Percentiles rank a stretch among this genome's conserved stretches.
Evolutionary conservation across 2,888 invertebrate genomes (phyloP).

Genomic region (Leptodirus hochenwartii): DNA sequence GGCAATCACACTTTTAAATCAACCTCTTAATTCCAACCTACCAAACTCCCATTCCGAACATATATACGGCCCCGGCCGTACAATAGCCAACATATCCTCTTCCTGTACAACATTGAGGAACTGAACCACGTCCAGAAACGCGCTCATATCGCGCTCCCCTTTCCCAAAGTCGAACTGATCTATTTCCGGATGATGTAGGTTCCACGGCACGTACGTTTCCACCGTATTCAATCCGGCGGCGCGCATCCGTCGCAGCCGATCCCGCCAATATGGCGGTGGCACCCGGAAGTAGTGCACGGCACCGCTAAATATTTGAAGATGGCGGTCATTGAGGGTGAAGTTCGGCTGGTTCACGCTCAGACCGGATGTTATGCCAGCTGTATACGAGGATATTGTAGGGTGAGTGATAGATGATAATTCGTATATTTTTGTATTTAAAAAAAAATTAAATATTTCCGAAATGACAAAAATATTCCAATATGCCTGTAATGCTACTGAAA

Average conservation of each 20-base stretch:
- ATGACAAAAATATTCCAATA: too few species aligned
- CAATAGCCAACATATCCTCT: constrained; percentile 56
- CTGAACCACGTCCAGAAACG: constrained; percentile 35
- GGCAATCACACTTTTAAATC: neutral
- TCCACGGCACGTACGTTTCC: constrained; percentile 77
- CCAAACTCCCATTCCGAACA: constrained; percentile 67
- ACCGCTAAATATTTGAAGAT: constrained; percentile 30
- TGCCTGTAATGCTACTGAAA: too few species aligned
- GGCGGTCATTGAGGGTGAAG: constrained; percentile 27
- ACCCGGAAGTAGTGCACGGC: constrained; percentile 73
- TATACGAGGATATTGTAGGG: too few species aligned
- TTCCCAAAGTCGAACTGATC: constrained; percentile 27
- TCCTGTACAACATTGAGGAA: constrained; percentile 55
- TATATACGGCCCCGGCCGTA: constrained; percentile 79
- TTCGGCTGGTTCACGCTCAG: constrained; percentile 18
- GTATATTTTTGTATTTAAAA: too few species aligned
- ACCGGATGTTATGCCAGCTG: constrained; percentile 20
- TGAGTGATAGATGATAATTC: too few species aligned
- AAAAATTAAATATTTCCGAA: too few species aligned
- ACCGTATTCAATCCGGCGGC: constrained; percentile 77
- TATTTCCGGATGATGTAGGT: constrained; percentile 62
- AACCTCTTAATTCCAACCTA: too few species aligned
- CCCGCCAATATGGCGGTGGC: constrained; percentile 59
- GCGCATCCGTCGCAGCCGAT: constrained; percentile 53
- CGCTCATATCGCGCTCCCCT: constrained; percentile 47